Base-by-base conservation (phyloP, 2,888 invertebrate genomes). In the Prosapia bicincta region DNA sequence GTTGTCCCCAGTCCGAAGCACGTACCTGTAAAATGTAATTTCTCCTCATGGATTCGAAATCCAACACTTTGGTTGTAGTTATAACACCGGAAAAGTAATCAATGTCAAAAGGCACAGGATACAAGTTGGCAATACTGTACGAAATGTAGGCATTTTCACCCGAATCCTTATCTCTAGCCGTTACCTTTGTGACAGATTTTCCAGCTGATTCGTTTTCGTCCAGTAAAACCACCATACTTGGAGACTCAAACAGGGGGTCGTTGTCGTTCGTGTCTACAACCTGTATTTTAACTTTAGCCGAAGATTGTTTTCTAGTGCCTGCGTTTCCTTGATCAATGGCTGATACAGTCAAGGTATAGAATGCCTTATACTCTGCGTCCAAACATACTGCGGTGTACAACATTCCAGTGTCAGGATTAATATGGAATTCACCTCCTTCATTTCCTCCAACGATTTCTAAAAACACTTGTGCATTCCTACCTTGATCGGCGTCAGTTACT, bases 101-200 rank as follows among this genome's bases (percentile, higher is more conserved):
- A 69, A 98, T 94, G 80, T 96, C 95, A 85, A 98, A 98, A n/a
- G 98, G 98, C 20, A 96, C 93, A 74, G 93, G 92, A 82, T 94
- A 93, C 73, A 95, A 86, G 85, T 97, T 97, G 72, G 95, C 95
- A 80, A 98, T 93, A 81, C 95, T 93, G 86, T 97, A 98, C 0
- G 96, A 97, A 81, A 99, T 93, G 86, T 96, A 96, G 0, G 97
- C 96, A 86, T 97, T 98, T 83, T 98, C 97, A 0, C 96, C 97
- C 0, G 93, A 92, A 85, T 99, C 98, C 20, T 89, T 90, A 85
- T 99, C 98, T 78, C 90, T 91, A 0, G 98, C 98, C 66, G 90
- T 88, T 3, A 98, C 92, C 79, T 92, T 93, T 13, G 93, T 91
- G 0, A 98, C 95, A 10, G 92, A 90, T 0, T 93, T 92, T 1